Base-by-base conservation (phyloP, 2,113 vertebrate species). In the Lepus europaeus region DNA sequence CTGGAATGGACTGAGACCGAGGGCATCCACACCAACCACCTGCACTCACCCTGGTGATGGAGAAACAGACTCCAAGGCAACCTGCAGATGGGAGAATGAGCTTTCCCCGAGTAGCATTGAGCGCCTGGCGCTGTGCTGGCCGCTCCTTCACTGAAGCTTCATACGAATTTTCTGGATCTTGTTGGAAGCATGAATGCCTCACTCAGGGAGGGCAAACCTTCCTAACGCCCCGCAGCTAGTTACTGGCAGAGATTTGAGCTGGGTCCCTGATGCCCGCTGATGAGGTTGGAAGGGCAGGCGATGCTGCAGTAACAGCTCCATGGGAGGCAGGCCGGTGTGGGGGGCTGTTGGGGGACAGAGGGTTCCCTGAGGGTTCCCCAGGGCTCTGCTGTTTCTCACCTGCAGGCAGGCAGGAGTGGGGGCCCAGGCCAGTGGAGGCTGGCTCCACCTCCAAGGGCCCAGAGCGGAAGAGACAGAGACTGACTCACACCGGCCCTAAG, bases 321-420 rank as follows among this genome's bases (percentile, higher is more conserved):
- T 0, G 14, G 63, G 45, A 7, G 45, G 45, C 6, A 8, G 45
- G 45, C 45, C 45, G 45, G 45, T 45, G 45, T 45, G 45, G 45
- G 39, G 45, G 45, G 45, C 45, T 45, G 45, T 45, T 45, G 45
- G 61, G 45, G 4, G 13, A 6, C 61, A 20, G n/a, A 79, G 25
- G 4, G 22, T 19, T 73, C 3, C 0, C 45, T 8, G 3, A 1
- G 33, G 56, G 13, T 5, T 77, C 20, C 9, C 33, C 9, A 36
- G 51, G 70, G 16, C 11, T 49, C 61, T 74, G 53, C 51, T 36
- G 29, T 33, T 22, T 20, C 14, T 56, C 11, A 4, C 20, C 73
- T n/a, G 51, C 29, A n/a, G 9, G 23, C 45, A 33, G 51, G 49
- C 11, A 61, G 8, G 33, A 1, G 3, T 1, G 33, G 78, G 22